phyloP scores from a whole-genome alignment of 2,888 invertebrate species.

The Leuctra nigra region DNA sequence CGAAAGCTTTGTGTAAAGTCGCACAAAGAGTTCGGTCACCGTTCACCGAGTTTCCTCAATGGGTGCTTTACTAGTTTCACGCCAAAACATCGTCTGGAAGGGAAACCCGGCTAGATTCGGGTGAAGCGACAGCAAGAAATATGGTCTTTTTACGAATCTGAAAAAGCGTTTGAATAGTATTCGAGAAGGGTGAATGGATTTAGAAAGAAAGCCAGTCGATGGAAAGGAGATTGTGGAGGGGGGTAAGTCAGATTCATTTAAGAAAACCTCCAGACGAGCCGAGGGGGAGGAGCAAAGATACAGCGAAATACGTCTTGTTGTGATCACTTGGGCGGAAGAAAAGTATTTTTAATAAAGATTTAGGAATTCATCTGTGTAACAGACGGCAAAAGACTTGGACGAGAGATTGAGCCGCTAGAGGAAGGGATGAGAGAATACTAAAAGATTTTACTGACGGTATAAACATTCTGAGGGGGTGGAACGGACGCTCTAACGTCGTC shows the following conservation, averaged over 20 bases:
- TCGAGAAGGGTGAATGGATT: slow-evolving; percentile 17
- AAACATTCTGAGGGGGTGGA: slow-evolving; percentile 14
- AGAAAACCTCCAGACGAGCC: slow-evolving; percentile 11
- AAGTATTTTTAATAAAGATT: slow-evolving; percentile 20
- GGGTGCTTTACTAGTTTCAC: slow-evolving; percentile 16
- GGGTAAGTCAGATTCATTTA: slow-evolving; percentile 18
- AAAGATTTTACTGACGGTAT: slow-evolving; percentile 17
- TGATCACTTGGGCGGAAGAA: slow-evolving; percentile 16
- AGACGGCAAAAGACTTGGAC: slow-evolving; percentile 11
- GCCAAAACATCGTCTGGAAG: slow-evolving; percentile 11
- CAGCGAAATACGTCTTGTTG: slow-evolving; percentile 5
- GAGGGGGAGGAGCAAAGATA: not conserved
- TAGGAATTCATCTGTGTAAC: slow-evolving; percentile 19
- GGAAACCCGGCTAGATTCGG: not conserved
- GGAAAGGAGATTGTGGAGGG: not conserved
- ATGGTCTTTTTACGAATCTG: slow-evolving; percentile 14
- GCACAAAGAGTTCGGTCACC: slow-evolving; percentile 17
- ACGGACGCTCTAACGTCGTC: slow-evolving; percentile 11
- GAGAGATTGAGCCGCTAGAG: slow-evolving; percentile 3
- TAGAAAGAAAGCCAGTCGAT: not conserved
- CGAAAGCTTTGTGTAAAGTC: slow-evolving; percentile 11
- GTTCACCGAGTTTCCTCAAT: slow-evolving; percentile 14
- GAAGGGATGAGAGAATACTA: slow-evolving; percentile 9
- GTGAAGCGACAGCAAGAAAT: slow-evolving; percentile 10
- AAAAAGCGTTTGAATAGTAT: slow-evolving; percentile 19